phyloP scores from a whole-genome alignment of 2,113 vertebrate genomes.

The Circaetus cinerascens region DNA sequence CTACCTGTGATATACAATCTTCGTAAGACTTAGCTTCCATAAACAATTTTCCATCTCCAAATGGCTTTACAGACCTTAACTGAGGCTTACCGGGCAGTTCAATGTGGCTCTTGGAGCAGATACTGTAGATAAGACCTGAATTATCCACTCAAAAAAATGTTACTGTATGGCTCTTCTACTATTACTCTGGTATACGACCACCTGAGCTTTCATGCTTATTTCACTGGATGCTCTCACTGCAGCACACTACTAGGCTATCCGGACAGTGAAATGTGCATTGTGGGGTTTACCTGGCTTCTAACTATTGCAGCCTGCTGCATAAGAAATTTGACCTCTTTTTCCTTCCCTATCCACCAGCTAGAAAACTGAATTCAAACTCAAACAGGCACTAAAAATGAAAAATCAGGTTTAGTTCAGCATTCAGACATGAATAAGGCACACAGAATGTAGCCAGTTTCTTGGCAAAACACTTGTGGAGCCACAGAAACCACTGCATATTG shows the following conservation, averaged over 20 bases:
- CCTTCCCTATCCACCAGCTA: background rate
- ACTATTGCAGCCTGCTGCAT: background rate
- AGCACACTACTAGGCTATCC: background rate
- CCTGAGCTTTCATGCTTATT: background rate
- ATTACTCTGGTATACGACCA: background rate
- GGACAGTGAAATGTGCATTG: background rate
- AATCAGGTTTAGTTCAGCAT: slow-evolving; percentile 6
- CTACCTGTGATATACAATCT: background rate
- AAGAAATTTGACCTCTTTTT: background rate
- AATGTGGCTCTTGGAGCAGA: background rate
- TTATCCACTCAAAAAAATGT: background rate
- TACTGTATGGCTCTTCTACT: background rate
- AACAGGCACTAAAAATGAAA: background rate
- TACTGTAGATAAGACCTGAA: background rate
- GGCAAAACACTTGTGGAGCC: background rate
- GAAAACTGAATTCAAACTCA: background rate
- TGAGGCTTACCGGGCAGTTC: background rate
- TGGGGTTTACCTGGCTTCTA: background rate
- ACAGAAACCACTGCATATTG: slow-evolving; percentile 6
- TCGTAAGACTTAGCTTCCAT: background rate
- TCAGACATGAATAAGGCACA: background rate
- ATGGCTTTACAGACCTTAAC: background rate
- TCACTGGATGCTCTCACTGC: background rate
- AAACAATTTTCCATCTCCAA: background rate
- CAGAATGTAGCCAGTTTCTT: background rate